These are phyloP conservation scores for Aplysina aerophoba DNA, from an alignment of 37 sponge, comb jelly and placozoan genomes.

Conservation along the genomic window DNA sequence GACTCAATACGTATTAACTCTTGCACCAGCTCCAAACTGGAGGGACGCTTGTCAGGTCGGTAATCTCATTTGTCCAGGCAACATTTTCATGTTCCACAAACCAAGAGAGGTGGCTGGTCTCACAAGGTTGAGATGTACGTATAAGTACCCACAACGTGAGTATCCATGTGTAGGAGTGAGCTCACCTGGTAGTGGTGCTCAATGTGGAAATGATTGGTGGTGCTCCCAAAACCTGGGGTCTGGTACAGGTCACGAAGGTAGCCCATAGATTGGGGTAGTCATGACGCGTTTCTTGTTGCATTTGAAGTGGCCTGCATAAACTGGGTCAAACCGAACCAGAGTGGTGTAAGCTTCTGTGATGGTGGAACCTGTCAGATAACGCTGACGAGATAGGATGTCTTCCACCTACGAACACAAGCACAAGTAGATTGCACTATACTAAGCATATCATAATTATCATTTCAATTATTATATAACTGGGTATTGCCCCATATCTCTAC, in stretches of 20 bases:
- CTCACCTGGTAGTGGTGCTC: constrained; percentile 85
- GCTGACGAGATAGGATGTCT: constrained; percentile 67
- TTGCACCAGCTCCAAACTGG: no score
- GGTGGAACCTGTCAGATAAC: constrained; percentile 80
- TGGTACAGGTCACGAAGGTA: constrained; percentile 92
- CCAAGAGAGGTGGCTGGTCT: no score
- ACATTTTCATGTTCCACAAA: no score
- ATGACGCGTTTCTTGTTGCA: constrained; percentile 88
- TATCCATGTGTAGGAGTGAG: no score
- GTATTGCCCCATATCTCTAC: no score
- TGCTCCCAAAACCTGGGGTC: constrained; percentile 80
- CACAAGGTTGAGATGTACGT: no score
- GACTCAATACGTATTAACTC: no score
- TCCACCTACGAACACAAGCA: constrained; percentile 61
- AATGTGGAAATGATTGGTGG: constrained; percentile 82
- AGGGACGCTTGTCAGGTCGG: no score
- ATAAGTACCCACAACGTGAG: no score
- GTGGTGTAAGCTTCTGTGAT: constrained; percentile 94
- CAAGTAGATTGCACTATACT: neutral
- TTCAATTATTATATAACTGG: no score
- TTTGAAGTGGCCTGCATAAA: constrained; percentile 95
- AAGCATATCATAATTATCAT: no score
- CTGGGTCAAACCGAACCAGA: constrained; percentile 87
- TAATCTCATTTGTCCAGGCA: no score
- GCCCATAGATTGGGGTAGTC: constrained; percentile 91